Base-by-base conservation (phyloP, 1,140 invertebrate genomes). In the Zaprionus tsacasi region DNA sequence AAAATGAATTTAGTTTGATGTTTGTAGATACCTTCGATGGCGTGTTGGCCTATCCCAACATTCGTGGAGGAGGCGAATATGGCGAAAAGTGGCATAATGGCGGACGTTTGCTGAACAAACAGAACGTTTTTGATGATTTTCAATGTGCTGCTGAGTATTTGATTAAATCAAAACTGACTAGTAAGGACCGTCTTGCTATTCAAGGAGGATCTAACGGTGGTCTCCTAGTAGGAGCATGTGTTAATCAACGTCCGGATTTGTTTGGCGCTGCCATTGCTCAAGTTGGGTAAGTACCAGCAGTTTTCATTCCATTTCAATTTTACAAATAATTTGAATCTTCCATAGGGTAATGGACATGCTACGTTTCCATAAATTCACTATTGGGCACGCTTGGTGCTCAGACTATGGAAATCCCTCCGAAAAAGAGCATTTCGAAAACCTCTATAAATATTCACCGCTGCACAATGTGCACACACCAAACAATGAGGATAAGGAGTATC, bases 121-220 rank as follows among this genome's bases (percentile, higher is more conserved):
- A 99, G 93, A 99, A 99, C 93, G 96, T 96, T 43, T 99, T 99
- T 93, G 96, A 99, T 93, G 99, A 99, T 93, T 99, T 99, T 93
- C 96, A 98, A 91, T 93, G 95, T 70, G 98, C 98, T 15, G 98
- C 97, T 0, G 96, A 99, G 93, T 99, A 97, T 94, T 94, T 99
- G 11, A 95, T 99, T 38, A 87, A 94, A 12, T 94, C 98, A 73
- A 95, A 96, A 13, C 99, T 99, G 91, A 99, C 98, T 0, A 94
- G 92, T 27, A 93, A 95, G 13, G 93, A 94, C 54, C 96, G 96
- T 93, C 93, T 99, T 38, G 95, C 95, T 1, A 98, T 99, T 79
- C 96, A 99, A 93, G 99, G 99, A 55, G 98, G 96, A 35, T 99
- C 98, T 55, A 99, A 99, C 94, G 99, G 99, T 8, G 99, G 99